These are phyloP conservation scores for Pilophorus perplexus DNA, from an alignment of 2,888 invertebrate genomes.

Conservation along the genomic window DNA sequence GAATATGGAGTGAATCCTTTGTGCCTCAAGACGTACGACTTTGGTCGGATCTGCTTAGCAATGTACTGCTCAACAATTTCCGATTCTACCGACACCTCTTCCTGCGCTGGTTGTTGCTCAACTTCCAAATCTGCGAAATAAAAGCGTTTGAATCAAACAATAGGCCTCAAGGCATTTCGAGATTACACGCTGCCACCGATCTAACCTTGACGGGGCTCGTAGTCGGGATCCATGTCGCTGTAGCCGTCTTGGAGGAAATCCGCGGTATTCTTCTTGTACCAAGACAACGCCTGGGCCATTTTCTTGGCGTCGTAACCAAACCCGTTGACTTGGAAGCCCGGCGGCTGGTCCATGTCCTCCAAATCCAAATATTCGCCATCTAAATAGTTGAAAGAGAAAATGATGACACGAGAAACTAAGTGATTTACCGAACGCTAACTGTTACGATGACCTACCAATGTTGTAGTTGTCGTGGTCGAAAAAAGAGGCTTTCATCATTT, in stretches of 20 bases:
- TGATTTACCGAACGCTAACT: no score
- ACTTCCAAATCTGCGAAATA: no score
- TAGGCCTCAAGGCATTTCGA: background rate
- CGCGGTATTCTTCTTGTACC: constrained; percentile 42
- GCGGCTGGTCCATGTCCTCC: constrained; percentile 41
- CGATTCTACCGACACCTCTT: constrained; percentile 1
- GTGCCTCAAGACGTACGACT: constrained; percentile 54
- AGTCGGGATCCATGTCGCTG: constrained; percentile 13
- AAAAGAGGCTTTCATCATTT: constrained; percentile 80
- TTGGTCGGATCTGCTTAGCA: constrained; percentile 51
- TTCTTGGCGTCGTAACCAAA: constrained; percentile 44
- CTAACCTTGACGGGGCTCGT: constrained; percentile 13
- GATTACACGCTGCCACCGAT: background rate
- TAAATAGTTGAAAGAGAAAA: no score
- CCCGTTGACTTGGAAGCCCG: constrained; percentile 44
- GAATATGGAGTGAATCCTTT: constrained; percentile 54
- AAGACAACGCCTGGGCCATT: constrained; percentile 38
- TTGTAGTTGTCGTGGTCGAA: constrained; percentile 51
- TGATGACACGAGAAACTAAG: background rate
- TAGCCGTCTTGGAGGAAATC: constrained; percentile 17
- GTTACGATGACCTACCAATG: constrained; percentile 44
- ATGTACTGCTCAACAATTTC: constrained; percentile 5
- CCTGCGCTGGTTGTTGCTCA: background rate
- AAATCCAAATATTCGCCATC: constrained; percentile 46
- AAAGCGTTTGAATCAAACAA: constrained; percentile 3